Conservation (phyloP, 2,797 vertebrate genomes). For the Sebastes diploproa region DNA sequence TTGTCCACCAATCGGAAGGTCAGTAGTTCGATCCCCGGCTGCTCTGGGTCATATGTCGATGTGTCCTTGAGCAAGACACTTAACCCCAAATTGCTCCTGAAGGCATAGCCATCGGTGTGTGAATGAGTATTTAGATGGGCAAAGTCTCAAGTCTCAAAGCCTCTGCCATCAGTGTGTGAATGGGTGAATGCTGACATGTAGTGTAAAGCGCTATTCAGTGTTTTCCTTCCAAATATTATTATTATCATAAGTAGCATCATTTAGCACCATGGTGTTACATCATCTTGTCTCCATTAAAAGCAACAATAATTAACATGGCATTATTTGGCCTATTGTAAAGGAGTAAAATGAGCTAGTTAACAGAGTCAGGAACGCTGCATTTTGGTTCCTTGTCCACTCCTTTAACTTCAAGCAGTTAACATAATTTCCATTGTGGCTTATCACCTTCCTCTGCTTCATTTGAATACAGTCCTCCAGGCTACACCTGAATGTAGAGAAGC, state of each 20-base stretch:
- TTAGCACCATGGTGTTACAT: background rate
- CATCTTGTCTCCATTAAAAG: background rate
- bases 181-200: no score
- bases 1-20: no score
- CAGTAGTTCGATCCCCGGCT: no score
- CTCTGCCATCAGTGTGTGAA: no score
- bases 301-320: background rate
- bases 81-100: no score
- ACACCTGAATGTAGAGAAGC: slow-evolving; percentile 8
- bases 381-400: background rate
- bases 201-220: no score
- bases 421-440: slow-evolving; percentile 67
- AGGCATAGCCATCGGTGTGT: no score
- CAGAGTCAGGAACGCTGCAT: background rate
- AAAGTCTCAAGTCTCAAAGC: no score
- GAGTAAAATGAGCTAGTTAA: background rate
- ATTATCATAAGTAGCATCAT: background rate
- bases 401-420: slow-evolving; percentile 41
- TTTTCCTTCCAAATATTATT: background rate
- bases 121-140: no score
- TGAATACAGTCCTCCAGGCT: slow-evolving; percentile 63
- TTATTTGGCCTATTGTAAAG: background rate
- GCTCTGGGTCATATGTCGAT: no score
- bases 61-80: no score
- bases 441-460: slow-evolving; percentile 52